Evolutionary conservation across 2,797 vertebrate genomes (phyloP), one percentile per base, ranked within the genome.

Genomic region (Uromys caudimaculatus): DNA sequence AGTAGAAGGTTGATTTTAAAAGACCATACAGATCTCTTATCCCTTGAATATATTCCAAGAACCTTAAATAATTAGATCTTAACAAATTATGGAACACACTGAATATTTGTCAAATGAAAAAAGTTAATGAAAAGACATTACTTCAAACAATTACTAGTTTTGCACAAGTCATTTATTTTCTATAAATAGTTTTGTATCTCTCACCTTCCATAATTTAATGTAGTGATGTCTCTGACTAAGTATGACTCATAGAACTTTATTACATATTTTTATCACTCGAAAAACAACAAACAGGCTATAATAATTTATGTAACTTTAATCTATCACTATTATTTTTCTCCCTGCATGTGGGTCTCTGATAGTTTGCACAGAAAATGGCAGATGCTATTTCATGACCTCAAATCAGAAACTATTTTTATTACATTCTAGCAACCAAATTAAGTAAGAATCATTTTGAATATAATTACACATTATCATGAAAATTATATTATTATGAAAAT

Each of bases 401-500:
- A 87, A 91, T 64, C 84, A 62, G 54, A 81, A 93, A 93, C 12
- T 78, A 41, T 62, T 79, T 82, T 83, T 73, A 86, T 69, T 82
- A 54, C 21, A 75, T 90, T 92, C n/a, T 89, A 77, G 17, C 14
- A 56, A 94, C 56, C 21, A 95, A 92, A 60, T 75, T 95, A 94
- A 96, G 24, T 89, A 90, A 77, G 32, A 95, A 76, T 81, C 54
- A 93, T 91, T 76, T 87, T 17, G 62, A 75, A 92, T 23, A 76
- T 82, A 94, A 95, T 91, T 90, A 95, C 73, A 86, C 0, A 78
- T 95, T 79, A 82, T 47, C 12, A 81, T 64, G 14, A 4, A 71
- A 73, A 90, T 73, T 89, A 54, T 44, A 83, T 86, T 91, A 50
- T 75, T 69, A 84, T 85, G 16, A n/a, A 95, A 96, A 93, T 77